phyloP scores from a whole-genome alignment of 1,140 invertebrate genomes.

The Cyphomyrmex costatus region DNA sequence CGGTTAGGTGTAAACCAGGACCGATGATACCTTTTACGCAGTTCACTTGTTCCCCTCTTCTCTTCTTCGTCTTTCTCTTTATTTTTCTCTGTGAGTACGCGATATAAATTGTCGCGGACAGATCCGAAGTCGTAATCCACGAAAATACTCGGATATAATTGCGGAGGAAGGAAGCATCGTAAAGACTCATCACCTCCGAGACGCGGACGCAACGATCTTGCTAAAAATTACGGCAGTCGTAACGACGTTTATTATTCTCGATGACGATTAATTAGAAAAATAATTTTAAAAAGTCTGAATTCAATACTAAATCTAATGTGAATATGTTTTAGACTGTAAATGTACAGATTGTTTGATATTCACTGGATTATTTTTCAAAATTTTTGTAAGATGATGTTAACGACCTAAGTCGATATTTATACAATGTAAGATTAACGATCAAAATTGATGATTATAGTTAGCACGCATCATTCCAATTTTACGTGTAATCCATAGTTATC shows the following conservation, averaged over 20 bases:
- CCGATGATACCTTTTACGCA: slow-evolving; percentile 5
- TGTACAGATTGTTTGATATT: neutral
- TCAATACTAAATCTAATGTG: neutral
- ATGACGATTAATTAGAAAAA: slow-evolving; percentile 39
- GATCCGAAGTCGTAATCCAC: slow-evolving; percentile 37
- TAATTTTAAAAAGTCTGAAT: neutral
- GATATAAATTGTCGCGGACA: slow-evolving; percentile 43
- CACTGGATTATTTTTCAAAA: too few relatives aligned
- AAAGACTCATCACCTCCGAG: slow-evolving; percentile 38
- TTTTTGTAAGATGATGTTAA: slow-evolving; percentile 12
- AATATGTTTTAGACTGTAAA: neutral
- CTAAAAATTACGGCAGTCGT: slow-evolving; percentile 31
- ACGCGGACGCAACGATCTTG: slow-evolving; percentile 7
- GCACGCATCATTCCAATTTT: slow-evolving; percentile 46
- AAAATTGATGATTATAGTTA: slow-evolving; percentile 35
- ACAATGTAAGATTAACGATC: slow-evolving; percentile 6
- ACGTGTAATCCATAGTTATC: slow-evolving; percentile 35
- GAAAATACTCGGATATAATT: slow-evolving; percentile 46
- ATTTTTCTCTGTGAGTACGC: slow-evolving; percentile 4
- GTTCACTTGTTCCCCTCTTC: neutral
- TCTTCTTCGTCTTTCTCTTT: neutral
- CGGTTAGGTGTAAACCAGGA: slow-evolving; percentile 42
- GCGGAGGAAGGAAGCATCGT: slow-evolving; percentile 39
- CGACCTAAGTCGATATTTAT: neutral
- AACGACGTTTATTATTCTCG: neutral